These are phyloP conservation scores for Acanthurus leucopareius DNA, from an alignment of 2,797 vertebrate genomes.

Conservation along the genomic window DNA sequence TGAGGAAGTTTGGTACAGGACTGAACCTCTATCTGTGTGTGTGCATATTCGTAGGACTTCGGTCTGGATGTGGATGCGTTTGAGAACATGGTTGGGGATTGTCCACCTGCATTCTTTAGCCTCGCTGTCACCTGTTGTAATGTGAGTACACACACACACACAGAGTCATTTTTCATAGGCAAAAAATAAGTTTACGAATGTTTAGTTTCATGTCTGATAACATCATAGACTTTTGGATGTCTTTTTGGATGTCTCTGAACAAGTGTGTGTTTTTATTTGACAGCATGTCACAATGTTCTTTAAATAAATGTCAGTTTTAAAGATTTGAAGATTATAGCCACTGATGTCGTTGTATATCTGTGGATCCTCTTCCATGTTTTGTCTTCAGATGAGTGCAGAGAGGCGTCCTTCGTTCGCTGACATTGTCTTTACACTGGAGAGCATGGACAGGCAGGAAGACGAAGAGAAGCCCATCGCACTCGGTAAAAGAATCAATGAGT, in stretches of 20 bases:
- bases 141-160: slow-evolving; percentile 80
- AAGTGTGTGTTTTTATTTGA: background rate
- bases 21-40: background rate
- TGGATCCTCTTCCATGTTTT: background rate
- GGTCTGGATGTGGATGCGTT: slow-evolving; percentile 92
- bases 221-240: background rate
- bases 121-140: slow-evolving; percentile 93
- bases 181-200: background rate
- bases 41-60: slow-evolving; percentile 88
- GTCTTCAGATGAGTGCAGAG: slow-evolving; percentile 88
- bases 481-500: slow-evolving; percentile 53
- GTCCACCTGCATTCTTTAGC: slow-evolving; percentile 89
- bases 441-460: slow-evolving; percentile 53
- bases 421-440: slow-evolving; percentile 89
- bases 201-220: background rate
- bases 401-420: slow-evolving; percentile 90
- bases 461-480: slow-evolving; percentile 59
- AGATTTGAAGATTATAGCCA: background rate
- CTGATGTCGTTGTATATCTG: background rate
- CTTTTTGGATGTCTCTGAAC: background rate
- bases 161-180: background rate
- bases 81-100: slow-evolving; percentile 90
- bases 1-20: too few species aligned
- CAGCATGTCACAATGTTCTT: background rate
- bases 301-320: background rate